A percentile compares a stretch with the other conserved stretches of the same genome.
Conservation (phyloP, 2,797 vertebrate genomes). For the Acridotheres tristis region DNA sequence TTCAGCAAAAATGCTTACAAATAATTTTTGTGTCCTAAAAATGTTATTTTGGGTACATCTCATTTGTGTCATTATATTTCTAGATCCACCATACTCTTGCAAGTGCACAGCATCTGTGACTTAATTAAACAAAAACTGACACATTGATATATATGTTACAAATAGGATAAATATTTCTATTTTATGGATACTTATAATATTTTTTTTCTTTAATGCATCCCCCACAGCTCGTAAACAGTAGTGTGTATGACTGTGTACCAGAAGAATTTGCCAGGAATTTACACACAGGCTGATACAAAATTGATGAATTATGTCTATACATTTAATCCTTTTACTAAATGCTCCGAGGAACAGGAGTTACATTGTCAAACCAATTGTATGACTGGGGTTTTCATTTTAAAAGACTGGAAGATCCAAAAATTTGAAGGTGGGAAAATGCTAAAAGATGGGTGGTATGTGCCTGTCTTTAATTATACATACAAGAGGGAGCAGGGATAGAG, state of each 20-base stretch:
- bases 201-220: neutral
- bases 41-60: neutral
- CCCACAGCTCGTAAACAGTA: neutral
- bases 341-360: neutral
- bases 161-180: neutral
- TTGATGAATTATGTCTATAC: neutral
- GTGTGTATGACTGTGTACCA: neutral
- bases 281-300: neutral
- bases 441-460: neutral
- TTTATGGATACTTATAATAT: neutral
- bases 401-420: neutral
- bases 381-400: neutral
- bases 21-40: neutral
- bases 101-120: constrained; percentile 65
- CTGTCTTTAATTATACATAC: neutral
- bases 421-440: neutral
- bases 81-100: neutral
- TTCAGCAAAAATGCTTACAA: neutral
- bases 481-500: neutral
- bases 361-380: neutral
- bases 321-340: neutral
- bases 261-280: neutral
- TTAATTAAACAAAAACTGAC: constrained; percentile 42
- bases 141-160: neutral
- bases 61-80: neutral